phyloP scores from a whole-genome alignment of 1,140 invertebrate species.

The Aphelenchoides besseyi region DNA sequence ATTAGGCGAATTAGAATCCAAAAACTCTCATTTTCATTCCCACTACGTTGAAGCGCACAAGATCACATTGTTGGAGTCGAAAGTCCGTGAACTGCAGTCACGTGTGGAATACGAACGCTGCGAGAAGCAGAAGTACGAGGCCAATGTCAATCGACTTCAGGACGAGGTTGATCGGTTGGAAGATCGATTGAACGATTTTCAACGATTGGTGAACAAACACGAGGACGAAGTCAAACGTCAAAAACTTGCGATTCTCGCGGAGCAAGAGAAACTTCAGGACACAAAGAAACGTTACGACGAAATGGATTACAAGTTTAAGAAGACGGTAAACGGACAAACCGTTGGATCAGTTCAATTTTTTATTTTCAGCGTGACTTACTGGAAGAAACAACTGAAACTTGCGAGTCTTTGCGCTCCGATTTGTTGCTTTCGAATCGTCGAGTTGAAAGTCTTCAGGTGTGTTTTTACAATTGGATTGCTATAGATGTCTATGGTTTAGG shows the following conservation, averaged over 20 bases:
- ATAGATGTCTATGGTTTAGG: background rate
- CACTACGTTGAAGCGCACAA: constrained; percentile 23
- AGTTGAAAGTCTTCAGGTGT: background rate
- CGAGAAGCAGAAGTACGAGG: constrained; percentile 14
- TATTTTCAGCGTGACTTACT: constrained; percentile 20
- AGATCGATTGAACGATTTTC: constrained; percentile 6
- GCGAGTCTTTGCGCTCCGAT: background rate
- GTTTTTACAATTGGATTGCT: too few relatives aligned
- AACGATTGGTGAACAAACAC: constrained; percentile 6
- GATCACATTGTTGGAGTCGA: background rate
- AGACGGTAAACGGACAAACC: too few relatives aligned
- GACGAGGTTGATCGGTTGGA: constrained; percentile 21
- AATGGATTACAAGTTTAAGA: constrained; percentile 5
- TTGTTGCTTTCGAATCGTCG: background rate
- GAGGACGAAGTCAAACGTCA: background rate
- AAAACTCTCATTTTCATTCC: background rate
- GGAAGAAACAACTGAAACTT: background rate
- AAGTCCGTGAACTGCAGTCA: background rate
- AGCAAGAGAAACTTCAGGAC: constrained; percentile 2
- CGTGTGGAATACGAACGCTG: constrained; percentile 10
- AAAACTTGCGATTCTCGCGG: background rate
- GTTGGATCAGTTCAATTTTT: too few relatives aligned
- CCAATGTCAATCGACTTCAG: background rate
- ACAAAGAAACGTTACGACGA: constrained; percentile 8
- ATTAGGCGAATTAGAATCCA: constrained; percentile 3